Conservation (phyloP, 2,888 invertebrate genomes). For the Coelinius sp. region DNA sequence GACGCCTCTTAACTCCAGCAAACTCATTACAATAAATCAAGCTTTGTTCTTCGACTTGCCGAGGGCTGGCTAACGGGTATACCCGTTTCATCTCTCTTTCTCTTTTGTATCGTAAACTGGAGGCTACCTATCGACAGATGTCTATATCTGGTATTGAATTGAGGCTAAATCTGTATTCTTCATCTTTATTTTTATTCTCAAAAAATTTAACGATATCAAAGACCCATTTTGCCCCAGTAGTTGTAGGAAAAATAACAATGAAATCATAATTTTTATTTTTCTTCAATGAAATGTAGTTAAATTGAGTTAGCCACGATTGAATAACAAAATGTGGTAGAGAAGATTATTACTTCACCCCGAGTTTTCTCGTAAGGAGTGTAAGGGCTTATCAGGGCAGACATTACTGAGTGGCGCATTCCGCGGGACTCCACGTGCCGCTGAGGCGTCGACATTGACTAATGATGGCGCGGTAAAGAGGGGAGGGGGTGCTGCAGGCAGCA, state of each 20-base stretch:
- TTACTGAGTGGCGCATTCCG: conserved; percentile 56
- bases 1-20: conserved; percentile 69
- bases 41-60: conserved; percentile 69
- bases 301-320: not conserved
- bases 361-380: conserved; percentile 59
- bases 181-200: too few relatives aligned
- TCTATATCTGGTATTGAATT: too few relatives aligned
- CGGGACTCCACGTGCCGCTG: conserved; percentile 63
- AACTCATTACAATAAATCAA: conserved; percentile 72
- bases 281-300: too few relatives aligned
- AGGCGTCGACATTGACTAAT: conserved; percentile 71
- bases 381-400: conserved; percentile 63
- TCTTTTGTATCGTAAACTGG: conserved; percentile 38
- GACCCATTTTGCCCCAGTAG: too few relatives aligned
- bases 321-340: not conserved
- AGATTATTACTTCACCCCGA: conserved; percentile 16
- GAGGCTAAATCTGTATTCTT: too few relatives aligned
- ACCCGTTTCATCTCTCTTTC: conserved; percentile 29
- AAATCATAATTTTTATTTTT: too few relatives aligned
- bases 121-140: not conserved
- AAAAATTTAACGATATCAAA: too few relatives aligned
- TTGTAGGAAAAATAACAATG: too few relatives aligned
- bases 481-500: conserved; percentile 48
- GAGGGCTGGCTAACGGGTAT: conserved; percentile 58
- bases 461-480: conserved; percentile 66